Base-by-base conservation (phyloP, 2,888 invertebrate species). In the Heliconius aoede region DNA sequence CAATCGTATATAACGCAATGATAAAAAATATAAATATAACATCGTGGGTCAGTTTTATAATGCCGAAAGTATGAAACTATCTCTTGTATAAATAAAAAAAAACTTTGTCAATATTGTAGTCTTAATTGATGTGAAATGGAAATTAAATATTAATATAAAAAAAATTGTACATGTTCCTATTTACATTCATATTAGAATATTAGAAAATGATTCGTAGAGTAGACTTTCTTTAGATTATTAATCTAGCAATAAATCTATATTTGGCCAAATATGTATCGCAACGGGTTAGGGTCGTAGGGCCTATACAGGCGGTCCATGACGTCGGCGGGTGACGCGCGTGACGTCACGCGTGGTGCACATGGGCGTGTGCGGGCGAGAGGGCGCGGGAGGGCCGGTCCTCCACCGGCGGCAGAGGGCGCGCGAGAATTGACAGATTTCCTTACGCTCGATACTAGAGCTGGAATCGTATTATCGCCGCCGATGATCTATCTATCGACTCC, bases 361-460 rank as follows among this genome's bases (percentile, higher is more conserved):
- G 92, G 90, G 90, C 84, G 90, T 86, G 89, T 81, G 88, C 86
- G 90, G 91, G 83, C 83, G 88, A 84, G 92, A 90, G 71, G 62
- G 62, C 64, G 77, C 80, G 46, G 46, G 46, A 80, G 81, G 81
- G 81, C 81, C 76, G 83, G 84, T 81, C 81, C 78, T 74, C 78
- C 18, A 15, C 81, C 81, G 78, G 76, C 78, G 84, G 81, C 85
- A 85, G 84, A 87, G 89, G 89, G 90, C 85, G 90, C 90, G 88
- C 90, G 88, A 90, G 88, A 90, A 89, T 89, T 91, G 89, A 91
- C 91, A 90, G 90, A 89, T 90, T 88, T 90, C 88, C 87, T 87
- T 89, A 86, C 92, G 91, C 88, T 92, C 91, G 90, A 92, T 92
- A 92, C 91, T 86, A 91, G 91, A 91, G 91, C 91, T 91, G 86